These are phyloP conservation scores for Ormyrus thymus DNA, from an alignment of 2,888 invertebrate genomes.

Conservation along the genomic window DNA sequence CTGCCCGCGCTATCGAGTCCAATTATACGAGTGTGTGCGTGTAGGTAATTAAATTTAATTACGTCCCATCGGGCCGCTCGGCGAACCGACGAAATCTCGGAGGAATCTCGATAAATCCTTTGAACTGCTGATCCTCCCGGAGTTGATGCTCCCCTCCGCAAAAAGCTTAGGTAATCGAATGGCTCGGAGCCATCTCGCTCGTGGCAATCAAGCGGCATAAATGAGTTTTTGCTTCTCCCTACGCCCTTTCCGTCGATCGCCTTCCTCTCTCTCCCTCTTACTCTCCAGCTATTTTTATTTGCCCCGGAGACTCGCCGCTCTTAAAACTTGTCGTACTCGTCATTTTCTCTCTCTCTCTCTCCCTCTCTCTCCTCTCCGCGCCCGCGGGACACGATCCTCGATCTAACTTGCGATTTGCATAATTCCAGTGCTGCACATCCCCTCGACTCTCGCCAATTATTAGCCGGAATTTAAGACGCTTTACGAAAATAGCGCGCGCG, in stretches of 20 bases:
- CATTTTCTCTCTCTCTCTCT: conserved; percentile 43
- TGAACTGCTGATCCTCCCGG: not conserved
- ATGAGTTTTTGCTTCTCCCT: conserved; percentile 13
- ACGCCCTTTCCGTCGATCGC: not conserved
- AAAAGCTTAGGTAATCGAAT: conserved; percentile 23
- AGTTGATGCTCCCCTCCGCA: not conserved
- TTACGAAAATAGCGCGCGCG: conserved; percentile 71
- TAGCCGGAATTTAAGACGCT: conserved; percentile 74
- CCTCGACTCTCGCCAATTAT: conserved; percentile 73
- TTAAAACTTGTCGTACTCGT: conserved; percentile 30
- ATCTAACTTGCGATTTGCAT: conserved; percentile 73
- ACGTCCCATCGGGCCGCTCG: conserved; percentile 4
- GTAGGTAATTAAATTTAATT: conserved; percentile 42
- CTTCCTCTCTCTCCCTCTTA: conserved; percentile 17
- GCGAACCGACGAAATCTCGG: not conserved
- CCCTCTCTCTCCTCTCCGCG: conserved; percentile 43
- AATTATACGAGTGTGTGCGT: not conserved
- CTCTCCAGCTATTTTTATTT: conserved; percentile 44
- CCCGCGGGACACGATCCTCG: conserved; percentile 71
- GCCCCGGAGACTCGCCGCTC: conserved; percentile 7
- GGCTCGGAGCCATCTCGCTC: not conserved
- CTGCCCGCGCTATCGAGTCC: no score
- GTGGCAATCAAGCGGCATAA: conserved; percentile 20
- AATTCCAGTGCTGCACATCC: conserved; percentile 71
- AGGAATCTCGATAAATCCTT: not conserved